Evolutionary conservation across 2,888 invertebrate species (phyloP), one percentile per base, ranked within the genome.

Genomic region (Andrena minutula): DNA sequence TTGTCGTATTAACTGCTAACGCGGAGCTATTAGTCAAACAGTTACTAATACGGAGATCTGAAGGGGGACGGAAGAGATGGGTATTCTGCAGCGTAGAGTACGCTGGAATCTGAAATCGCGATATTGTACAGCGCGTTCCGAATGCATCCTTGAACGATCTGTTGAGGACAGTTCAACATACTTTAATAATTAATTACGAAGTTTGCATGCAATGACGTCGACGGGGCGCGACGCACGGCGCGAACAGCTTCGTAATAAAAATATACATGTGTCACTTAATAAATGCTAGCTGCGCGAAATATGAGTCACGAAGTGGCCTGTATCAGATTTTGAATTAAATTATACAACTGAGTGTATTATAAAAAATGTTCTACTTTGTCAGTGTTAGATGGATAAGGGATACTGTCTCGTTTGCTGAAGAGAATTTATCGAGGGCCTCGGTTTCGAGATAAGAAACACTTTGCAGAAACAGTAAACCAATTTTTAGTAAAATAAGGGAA

Each of bases 141-240:
- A 8, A 26, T 8, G 35, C 5, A n/a, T 10, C 2, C 12, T 5
- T 0, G 2, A n/a, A 23, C 16, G 10, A 30, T 1, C 16, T 16
- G 23, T 75, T 8, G 10, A 26, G 32, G 51, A 51, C 30, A 2
- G 53, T 73, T 32, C 23, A 20, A 32, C 53, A 10, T 26, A 56
- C 30, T 74, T 64, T 30, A 23, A 76, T 56, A 47, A 76, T 76
- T 63, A 73, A 76, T 74, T 56, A 32, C 3, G 51, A 66, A 75
- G 12, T 60, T 20, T 10, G 3, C 3, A 16, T 10, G 3, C 47
- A 20, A 26, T 41, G 41, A 41, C 41, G 16, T 41, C 47, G 28
- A 2, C n/a, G 49, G 20, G 8, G 4, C 3, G 10, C 20, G 49
- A n/a, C 23, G 12, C 28, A 10, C 61, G 2, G 10, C 10, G 10